phyloP scores from a whole-genome alignment of 2,113 vertebrate genomes.

The Capricornis sumatraensis region DNA sequence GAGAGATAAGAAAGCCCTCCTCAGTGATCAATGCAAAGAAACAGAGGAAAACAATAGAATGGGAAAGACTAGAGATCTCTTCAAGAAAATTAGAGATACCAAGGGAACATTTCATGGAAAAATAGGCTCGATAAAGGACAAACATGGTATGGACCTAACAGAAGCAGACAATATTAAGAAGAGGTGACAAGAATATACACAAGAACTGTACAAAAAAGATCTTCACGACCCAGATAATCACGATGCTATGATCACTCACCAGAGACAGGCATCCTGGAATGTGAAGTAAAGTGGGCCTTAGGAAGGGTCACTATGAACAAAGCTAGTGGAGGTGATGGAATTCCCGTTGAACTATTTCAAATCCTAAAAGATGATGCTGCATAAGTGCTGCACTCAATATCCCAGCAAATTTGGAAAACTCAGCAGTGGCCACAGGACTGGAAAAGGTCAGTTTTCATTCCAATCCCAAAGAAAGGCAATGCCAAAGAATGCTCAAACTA shows the following conservation, averaged over 20 bases:
- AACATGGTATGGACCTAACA: neutral
- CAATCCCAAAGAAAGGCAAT: neutral
- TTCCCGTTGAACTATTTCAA: neutral
- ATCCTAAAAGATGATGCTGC: neutral
- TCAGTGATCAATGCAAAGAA: neutral
- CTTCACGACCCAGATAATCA: neutral
- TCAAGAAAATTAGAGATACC: neutral
- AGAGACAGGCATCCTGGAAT: neutral
- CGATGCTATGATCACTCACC: neutral
- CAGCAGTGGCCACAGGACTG: neutral
- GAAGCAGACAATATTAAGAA: neutral
- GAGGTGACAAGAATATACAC: neutral
- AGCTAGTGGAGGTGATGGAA: neutral
- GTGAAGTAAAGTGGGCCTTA: neutral
- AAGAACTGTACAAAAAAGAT: neutral
- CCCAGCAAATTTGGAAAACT: neutral
- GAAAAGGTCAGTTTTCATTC: neutral
- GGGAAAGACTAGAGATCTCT: neutral
- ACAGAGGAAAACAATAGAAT: neutral
- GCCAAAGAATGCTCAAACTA: neutral
- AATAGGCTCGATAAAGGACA: neutral
- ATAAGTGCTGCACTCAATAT: neutral
- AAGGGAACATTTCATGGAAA: neutral
- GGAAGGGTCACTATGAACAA: neutral
- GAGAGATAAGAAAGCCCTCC: neutral